Percentiles rank a stretch among this genome's conserved stretches.
Evolutionary conservation across 2,888 invertebrate species (phyloP).

Genomic region (Cheilosia pagana): DNA sequence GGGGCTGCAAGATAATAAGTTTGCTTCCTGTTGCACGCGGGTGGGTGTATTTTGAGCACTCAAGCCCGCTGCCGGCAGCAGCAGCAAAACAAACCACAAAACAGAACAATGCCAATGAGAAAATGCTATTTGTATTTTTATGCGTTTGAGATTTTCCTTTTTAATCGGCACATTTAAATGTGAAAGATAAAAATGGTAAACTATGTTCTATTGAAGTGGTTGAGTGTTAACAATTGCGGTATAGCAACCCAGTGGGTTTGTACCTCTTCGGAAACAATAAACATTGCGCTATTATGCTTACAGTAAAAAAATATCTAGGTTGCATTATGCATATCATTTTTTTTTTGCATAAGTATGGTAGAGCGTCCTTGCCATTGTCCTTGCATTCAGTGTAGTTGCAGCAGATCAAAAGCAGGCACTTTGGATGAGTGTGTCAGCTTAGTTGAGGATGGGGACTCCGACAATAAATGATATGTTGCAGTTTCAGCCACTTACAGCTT

Average conservation of each 20-base stretch:
- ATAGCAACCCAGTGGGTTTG: background rate
- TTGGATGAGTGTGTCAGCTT: conserved; percentile 47
- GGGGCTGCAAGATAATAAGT: background rate
- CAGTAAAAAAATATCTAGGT: conserved; percentile 25
- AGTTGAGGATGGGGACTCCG: conserved; percentile 2
- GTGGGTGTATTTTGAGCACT: background rate
- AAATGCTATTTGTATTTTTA: background rate
- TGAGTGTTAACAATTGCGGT: conserved; percentile 16
- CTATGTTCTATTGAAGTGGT: conserved; percentile 6
- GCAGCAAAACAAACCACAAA: background rate
- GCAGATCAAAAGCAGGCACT: conserved; percentile 55
- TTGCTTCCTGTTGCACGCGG: background rate
- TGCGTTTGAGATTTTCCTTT: background rate
- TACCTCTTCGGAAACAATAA: conserved; percentile 43
- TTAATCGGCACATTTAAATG: conserved; percentile 9
- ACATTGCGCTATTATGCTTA: conserved; percentile 37
- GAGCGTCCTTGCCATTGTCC: conserved; percentile 59
- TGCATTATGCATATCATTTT: conserved; percentile 36
- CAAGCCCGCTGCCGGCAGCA: background rate
- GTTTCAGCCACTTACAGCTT: conserved; percentile 18
- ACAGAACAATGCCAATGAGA: background rate
- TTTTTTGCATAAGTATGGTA: conserved; percentile 23
- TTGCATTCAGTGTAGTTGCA: conserved; percentile 32
- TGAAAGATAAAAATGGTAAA: conserved; percentile 8
- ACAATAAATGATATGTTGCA: conserved; percentile 18